A percentile compares a stretch with the other conserved stretches of the same genome.
These are phyloP conservation scores for Meta bourneti DNA, from an alignment of 2,888 invertebrate genomes.

Conservation along the genomic window DNA sequence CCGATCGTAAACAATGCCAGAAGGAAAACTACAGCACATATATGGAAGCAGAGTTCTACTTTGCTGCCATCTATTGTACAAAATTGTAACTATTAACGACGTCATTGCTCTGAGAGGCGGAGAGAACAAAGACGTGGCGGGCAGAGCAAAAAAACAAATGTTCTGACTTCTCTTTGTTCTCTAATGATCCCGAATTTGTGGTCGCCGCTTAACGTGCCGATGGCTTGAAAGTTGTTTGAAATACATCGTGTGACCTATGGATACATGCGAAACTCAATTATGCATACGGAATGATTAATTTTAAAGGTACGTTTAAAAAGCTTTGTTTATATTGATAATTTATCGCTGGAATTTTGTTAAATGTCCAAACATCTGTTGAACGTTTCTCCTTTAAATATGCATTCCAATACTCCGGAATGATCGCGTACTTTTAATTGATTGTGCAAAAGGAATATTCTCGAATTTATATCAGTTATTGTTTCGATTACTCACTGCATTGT, in stretches of 20 bases:
- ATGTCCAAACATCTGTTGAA: constrained; percentile 43
- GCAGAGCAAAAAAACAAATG: constrained; percentile 46
- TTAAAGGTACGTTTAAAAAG: constrained; percentile 9
- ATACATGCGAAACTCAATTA: constrained; percentile 4
- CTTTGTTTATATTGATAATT: neutral
- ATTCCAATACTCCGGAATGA: too few species aligned
- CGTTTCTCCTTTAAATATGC: too few species aligned
- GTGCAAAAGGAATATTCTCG: too few species aligned
- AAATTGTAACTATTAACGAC: constrained; percentile 17
- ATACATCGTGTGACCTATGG: constrained; percentile 21
- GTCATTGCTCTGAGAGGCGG: constrained; percentile 45
- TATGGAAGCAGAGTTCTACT: neutral
- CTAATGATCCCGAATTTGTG: constrained; percentile 47
- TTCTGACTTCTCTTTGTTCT: constrained; percentile 59
- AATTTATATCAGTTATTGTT: too few species aligned
- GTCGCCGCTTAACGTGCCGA: constrained; percentile 54
- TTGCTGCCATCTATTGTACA: constrained; percentile 32
- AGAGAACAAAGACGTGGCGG: constrained; percentile 68
- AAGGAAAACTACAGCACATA: neutral
- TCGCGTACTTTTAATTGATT: too few species aligned
- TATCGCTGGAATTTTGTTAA: neutral
- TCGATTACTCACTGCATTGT: too few species aligned
- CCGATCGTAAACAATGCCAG: neutral
- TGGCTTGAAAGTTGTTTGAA: constrained; percentile 37
- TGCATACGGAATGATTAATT: neutral